Evolutionary conservation across 37 sponge, comb jelly and placozoan species (phyloP), one percentile per base, ranked within the genome.

Genomic region (Corticium candelabrum): DNA sequence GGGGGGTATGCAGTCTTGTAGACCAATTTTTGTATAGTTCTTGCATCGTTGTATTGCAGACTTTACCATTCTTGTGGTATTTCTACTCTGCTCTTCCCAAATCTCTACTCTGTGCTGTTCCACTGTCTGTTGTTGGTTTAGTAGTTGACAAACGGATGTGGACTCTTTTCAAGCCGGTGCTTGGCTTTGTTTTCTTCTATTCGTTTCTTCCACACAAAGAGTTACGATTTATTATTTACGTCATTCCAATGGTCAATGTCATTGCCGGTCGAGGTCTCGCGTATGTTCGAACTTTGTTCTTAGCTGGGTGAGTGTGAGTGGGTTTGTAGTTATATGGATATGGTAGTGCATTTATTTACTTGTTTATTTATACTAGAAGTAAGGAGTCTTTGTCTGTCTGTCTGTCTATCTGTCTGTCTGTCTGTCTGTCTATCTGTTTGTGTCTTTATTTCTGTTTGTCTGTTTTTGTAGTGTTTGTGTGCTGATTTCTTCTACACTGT

Each of bases 171-270:
- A 2, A 34, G 5, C 89, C 93, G 3, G 87, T 90, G n/a, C 33
- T 92, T 21, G 69, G 84, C 31, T 98, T 94, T 73, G 82, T 94
- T 35, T 40, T 77, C 34, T 68, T 92, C 75, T 94, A 91, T 90
- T 98, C 99, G 2, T 72, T 98, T 67, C 89, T 98, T 30, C 99
- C 95, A 2, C 99, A 98, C 86, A 98, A 98, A 57, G 99, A 98
- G 82, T 76, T 98, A 37, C 68, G 99, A 32, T 98, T 98, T 80
- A 86, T 98, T 41, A 74, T 98, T 39, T 98, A 98, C 74, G 68
- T 89, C 1, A 37, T 98, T 21, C 99, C 99, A 27, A 76, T 98
- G 37, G 67, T 98, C 80, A 98, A 98, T 67, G 69, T 82, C 21
- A 83, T 82, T 3, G 90, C 90, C 29, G 95, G 89, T 27, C 35